These are phyloP conservation scores for Elephantulus edwardii DNA, from an alignment of 2,113 vertebrate genomes.

Conservation along the genomic window DNA sequence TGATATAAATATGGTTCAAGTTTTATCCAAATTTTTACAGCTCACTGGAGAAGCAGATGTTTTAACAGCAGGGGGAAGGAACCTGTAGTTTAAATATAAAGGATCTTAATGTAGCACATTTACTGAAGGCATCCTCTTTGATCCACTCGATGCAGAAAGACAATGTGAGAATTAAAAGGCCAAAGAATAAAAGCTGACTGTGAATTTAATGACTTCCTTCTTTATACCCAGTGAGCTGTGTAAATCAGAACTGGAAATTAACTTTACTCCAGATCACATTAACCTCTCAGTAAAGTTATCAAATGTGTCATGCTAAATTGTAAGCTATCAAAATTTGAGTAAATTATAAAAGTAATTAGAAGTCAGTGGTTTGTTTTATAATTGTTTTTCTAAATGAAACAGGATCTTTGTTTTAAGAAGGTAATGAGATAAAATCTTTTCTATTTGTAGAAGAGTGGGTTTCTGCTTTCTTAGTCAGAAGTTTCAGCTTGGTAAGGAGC, in stretches of 20 bases:
- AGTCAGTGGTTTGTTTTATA: not conserved
- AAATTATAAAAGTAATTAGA: not conserved
- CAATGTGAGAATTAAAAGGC: slow-evolving; percentile 6
- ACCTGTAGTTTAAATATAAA: not conserved
- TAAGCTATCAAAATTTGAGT: not conserved
- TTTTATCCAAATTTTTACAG: not conserved
- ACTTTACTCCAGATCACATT: not conserved
- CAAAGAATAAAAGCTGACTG: slow-evolving; percentile 13
- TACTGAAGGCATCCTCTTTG: not conserved
- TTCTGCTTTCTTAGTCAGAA: not conserved
- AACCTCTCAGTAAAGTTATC: not conserved
- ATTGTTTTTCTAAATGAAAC: not conserved
- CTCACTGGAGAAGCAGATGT: not conserved
- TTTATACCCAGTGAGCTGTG: not conserved
- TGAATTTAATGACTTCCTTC: not conserved
- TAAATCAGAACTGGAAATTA: not conserved
- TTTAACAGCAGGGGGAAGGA: not conserved
- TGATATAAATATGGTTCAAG: slow-evolving; percentile 3
- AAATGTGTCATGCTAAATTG: not conserved
- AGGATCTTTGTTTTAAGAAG: not conserved
- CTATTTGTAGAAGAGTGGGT: not conserved
- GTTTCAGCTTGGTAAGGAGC: not conserved
- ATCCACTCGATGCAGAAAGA: not conserved
- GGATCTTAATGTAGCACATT: not conserved
- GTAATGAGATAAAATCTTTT: not conserved